These are phyloP conservation scores for Cynopterus sphinx DNA, from an alignment of 2,797 vertebrate genomes.

Conservation along the genomic window DNA sequence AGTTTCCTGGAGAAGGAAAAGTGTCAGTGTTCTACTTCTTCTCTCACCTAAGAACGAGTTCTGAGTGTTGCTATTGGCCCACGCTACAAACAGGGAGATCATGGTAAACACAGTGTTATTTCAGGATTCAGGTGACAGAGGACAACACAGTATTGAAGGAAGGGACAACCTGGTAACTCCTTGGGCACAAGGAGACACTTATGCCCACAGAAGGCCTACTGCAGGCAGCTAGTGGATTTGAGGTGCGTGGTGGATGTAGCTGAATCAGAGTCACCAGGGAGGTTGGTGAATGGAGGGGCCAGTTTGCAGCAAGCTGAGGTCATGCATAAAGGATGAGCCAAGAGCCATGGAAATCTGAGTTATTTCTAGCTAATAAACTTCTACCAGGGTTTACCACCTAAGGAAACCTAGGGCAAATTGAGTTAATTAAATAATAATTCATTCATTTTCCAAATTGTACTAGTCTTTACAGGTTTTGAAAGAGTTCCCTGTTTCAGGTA, in stretches of 20 bases:
- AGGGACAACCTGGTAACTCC: not conserved
- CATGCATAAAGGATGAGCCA: not conserved
- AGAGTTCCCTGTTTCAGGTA: not conserved
- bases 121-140: not conserved
- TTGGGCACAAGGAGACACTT: not conserved
- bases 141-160: not conserved
- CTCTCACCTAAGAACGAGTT: not conserved
- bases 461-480: not conserved
- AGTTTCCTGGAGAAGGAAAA: not conserved
- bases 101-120: not conserved
- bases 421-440: not conserved
- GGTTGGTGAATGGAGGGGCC: not conserved
- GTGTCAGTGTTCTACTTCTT: not conserved
- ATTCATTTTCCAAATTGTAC: not conserved
- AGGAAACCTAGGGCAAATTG: not conserved
- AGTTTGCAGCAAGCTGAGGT: not conserved
- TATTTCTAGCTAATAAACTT: not conserved
- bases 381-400: not conserved
- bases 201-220: not conserved
- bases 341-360: not conserved
- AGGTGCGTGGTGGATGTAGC: accelerated
- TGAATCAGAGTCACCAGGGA: not conserved
- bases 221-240: not conserved
- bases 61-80: not conserved
- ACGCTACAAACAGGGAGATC: not conserved